These are phyloP conservation scores for Keiferia lycopersicella DNA, from an alignment of 2,888 invertebrate genomes.

Conservation along the genomic window DNA sequence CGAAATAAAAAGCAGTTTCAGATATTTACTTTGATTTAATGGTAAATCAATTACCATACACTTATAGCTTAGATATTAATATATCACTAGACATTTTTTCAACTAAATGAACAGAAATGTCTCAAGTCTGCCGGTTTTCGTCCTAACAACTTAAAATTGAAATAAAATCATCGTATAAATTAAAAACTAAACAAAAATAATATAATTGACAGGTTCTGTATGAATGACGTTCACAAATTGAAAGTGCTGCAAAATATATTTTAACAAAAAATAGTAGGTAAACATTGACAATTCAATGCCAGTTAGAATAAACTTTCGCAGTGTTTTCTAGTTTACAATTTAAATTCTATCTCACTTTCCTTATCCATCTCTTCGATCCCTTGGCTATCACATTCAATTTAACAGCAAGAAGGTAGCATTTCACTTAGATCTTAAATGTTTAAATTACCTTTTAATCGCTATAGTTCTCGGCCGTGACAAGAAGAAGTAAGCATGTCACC, in stretches of 20 bases:
- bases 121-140: slow-evolving; percentile 33
- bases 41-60: slow-evolving; percentile 59
- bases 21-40: slow-evolving; percentile 43
- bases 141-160: background rate
- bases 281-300: background rate
- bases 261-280: background rate
- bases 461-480: no score
- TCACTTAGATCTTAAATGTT: background rate
- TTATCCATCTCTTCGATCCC: slow-evolving; percentile 9
- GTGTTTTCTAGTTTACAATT: background rate
- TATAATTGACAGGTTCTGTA: background rate
- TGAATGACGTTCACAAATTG: background rate
- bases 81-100: slow-evolving; percentile 43
- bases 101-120: slow-evolving; percentile 45
- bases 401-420: background rate
- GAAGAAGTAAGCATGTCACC: no score
- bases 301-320: background rate
- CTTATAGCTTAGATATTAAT: slow-evolving; percentile 44
- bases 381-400: background rate
- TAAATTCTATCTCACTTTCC: slow-evolving; percentile 5
- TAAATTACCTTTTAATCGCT: background rate
- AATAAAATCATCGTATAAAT: background rate
- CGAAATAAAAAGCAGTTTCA: slow-evolving; percentile 32
- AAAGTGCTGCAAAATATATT: background rate
- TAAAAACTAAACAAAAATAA: background rate